Conservation (phyloP, 2,797 vertebrate genomes). For the Periparus ater region DNA sequence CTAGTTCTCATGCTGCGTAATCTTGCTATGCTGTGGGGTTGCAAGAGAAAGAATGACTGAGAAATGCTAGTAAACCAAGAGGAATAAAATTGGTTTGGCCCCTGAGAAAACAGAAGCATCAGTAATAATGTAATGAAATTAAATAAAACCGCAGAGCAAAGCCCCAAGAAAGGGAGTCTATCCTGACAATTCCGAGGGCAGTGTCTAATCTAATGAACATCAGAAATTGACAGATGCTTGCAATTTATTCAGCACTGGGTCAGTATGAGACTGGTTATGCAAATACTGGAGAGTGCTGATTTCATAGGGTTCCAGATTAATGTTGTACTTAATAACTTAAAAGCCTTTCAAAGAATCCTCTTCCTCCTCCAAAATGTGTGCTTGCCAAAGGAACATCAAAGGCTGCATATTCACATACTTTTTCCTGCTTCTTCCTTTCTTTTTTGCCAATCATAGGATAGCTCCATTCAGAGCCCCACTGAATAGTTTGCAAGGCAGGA, state of each 20-base stretch:
- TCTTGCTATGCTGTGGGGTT: not conserved
- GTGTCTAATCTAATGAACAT: slow-evolving; percentile 38
- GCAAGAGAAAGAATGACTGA: not conserved
- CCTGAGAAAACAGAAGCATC: not conserved
- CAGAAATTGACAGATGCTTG: slow-evolving; percentile 25
- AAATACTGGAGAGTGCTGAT: slow-evolving; percentile 10
- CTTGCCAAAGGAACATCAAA: not conserved
- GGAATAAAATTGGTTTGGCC: slow-evolving; percentile 3
- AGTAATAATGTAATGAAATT: slow-evolving; percentile 15
- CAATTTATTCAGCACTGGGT: not conserved
- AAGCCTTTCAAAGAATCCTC: slow-evolving; percentile 13
- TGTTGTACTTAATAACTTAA: slow-evolving; percentile 7
- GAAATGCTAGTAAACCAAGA: slow-evolving; percentile 8
- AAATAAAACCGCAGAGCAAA: slow-evolving; percentile 44
- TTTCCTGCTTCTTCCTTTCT: not conserved
- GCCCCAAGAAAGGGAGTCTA: not conserved
- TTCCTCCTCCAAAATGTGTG: not conserved
- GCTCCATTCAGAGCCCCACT: not conserved
- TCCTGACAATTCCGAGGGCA: not conserved
- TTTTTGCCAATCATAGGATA: not conserved
- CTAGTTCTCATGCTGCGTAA: not conserved
- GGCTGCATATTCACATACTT: not conserved
- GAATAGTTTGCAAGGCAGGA: not conserved
- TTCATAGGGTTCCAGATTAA: slow-evolving; percentile 25
- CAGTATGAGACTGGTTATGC: not conserved